Evolutionary conservation across 2,888 invertebrate genomes (phyloP), one percentile per base, ranked within the genome.

Genomic region (Euspilapteryx auroguttella): DNA sequence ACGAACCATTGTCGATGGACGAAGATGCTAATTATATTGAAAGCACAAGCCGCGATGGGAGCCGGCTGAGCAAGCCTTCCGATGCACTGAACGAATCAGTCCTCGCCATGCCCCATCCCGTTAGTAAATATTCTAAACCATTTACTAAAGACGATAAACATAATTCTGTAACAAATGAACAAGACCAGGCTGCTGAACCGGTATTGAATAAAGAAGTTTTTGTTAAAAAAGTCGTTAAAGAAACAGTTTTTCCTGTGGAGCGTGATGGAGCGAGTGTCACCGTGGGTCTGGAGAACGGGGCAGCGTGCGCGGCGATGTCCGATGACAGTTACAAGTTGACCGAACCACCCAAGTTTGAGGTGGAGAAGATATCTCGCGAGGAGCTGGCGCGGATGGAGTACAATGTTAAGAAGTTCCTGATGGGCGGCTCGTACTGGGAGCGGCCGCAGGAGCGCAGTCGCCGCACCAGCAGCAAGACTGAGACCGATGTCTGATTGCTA

Each of bases 361-460:
- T 50, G 9, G 61, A 64, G 26, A 68, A 62, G 29, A 66, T 75
- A 33, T 58, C 75, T 12, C 62, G 77, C 6, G 80, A 81, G 39
- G 82, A 82, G 49, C 79, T 85, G 40, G 84, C 83, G 12, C 80
- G 85, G 49, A 86, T 86, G 85, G 86, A 86, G 49, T 85, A 85
- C 46, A 85, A 86, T 49, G 86, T 86, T n/a, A 86, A 85, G 55
- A 82, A 84, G 51, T 86, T 86, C 55, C 57, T 86, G 40, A 68
- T 85, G 48, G 85, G 85, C 32, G 76, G 77, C 2, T 64, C 71
- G 11, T 61, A 66, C 26, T 75, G 73, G 71, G 55, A 42, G 10
- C 55, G 42, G 10, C 45, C 59, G 1, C 48, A 38, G 2, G 55
- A 45, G 2, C 47, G 69, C 23, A 69, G 66, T 44, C 62, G 76